These are phyloP conservation scores for Pipistrellus pipistrellus DNA, from an alignment of 2,797 vertebrate genomes.

Conservation along the genomic window DNA sequence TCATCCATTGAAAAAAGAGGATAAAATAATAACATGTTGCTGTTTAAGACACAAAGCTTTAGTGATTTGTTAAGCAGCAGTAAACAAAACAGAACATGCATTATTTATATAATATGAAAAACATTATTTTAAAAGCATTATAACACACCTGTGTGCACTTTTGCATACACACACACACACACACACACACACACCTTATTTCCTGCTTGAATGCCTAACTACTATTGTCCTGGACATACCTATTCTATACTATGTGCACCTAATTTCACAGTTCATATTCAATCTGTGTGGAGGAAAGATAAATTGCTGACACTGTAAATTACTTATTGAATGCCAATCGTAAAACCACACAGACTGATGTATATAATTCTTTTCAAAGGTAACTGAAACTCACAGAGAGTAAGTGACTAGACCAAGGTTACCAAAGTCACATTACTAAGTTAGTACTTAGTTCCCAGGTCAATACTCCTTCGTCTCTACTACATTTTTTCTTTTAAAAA, in stretches of 20 bases:
- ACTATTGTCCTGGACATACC: background rate
- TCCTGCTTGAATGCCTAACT: constrained; percentile 46
- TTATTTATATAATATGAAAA: constrained; percentile 23
- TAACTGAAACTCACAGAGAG: background rate
- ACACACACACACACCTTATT: background rate
- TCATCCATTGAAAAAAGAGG: background rate
- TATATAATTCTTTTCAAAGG: constrained; percentile 45
- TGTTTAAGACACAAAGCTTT: constrained; percentile 2
- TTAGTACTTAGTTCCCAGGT: background rate
- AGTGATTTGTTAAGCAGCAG: background rate
- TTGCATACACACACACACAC: background rate
- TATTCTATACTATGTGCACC: background rate
- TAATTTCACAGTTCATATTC: constrained; percentile 50
- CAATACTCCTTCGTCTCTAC: background rate
- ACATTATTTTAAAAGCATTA: constrained; percentile 15
- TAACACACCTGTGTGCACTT: background rate
- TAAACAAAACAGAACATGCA: background rate
- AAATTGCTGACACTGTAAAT: constrained; percentile 23
- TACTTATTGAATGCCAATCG: constrained; percentile 30
- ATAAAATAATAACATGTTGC: constrained; percentile 22
- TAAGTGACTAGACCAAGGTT: constrained; percentile 27
- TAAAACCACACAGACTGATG: constrained; percentile 19
- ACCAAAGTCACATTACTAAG: constrained; percentile 32
- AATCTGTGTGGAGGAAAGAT: constrained; percentile 21
- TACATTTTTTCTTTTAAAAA: constrained; percentile 17